phyloP scores from a whole-genome alignment of 2,113 vertebrate genomes.

The Porphyrio hochstetteri region DNA sequence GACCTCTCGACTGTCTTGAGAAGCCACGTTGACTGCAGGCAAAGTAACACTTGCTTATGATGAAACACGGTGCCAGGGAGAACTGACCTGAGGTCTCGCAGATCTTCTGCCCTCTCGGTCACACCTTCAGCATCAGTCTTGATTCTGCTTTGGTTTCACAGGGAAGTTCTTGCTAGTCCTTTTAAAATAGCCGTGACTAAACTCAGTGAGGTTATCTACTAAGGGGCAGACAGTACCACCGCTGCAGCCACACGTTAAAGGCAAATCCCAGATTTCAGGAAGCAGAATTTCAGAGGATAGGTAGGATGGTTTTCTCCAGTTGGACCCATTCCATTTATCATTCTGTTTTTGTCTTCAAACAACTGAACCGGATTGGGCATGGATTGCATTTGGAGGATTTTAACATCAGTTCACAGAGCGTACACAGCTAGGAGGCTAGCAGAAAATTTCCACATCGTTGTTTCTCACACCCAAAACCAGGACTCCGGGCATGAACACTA shows the following conservation, averaged over 20 bases:
- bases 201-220: background rate
- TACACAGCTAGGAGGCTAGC: background rate
- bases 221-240: background rate
- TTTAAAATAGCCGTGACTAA: background rate
- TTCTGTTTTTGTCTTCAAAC: background rate
- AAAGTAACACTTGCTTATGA: background rate
- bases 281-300: background rate
- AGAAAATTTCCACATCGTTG: background rate
- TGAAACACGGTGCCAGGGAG: background rate
- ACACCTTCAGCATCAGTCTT: background rate
- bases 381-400: background rate
- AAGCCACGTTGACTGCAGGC: background rate
- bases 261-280: background rate
- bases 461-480: background rate
- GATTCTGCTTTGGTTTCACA: background rate
- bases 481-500: background rate
- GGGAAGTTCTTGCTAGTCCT: background rate
- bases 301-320: fast-evolving
- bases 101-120: background rate
- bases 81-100: background rate
- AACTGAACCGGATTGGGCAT: background rate
- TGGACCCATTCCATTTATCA: background rate
- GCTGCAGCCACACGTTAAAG: background rate
- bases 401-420: fast-evolving
- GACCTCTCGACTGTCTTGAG: background rate